Evolutionary conservation across 2,888 invertebrate genomes (phyloP).

Genomic region (Drosophila prostipennis): DNA sequence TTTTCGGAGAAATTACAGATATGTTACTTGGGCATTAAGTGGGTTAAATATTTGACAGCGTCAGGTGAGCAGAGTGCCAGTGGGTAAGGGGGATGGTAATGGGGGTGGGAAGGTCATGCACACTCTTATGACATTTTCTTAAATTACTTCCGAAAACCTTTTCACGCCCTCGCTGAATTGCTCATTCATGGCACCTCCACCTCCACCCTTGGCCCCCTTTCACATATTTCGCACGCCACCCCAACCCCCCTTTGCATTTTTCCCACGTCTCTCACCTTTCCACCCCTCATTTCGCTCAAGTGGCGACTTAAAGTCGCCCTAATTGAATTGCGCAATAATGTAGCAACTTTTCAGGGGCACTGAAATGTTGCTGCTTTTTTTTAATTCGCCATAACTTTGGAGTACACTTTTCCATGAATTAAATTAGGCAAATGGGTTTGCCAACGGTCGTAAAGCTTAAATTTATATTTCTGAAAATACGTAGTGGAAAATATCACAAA

Average conservation of each 20-base stretch:
- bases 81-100: background rate
- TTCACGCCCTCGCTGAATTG: slow-evolving; percentile 38
- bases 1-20: slow-evolving; percentile 3
- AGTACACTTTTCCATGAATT: background rate
- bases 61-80: background rate
- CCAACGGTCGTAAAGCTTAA: background rate
- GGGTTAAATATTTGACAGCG: slow-evolving; percentile 30
- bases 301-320: slow-evolving; percentile 33
- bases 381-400: slow-evolving; percentile 1
- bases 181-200: slow-evolving; percentile 24
- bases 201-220: background rate
- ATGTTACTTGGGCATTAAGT: slow-evolving; percentile 10
- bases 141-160: slow-evolving; percentile 52
- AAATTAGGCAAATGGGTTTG: background rate
- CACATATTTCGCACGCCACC: background rate
- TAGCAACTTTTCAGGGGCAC: slow-evolving; percentile 18
- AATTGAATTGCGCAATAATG: slow-evolving; percentile 37
- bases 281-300: slow-evolving; percentile 44
- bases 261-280: background rate
- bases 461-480: background rate
- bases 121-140: slow-evolving; percentile 51
- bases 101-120: slow-evolving; percentile 39
- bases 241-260: background rate
- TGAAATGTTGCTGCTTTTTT: background rate
- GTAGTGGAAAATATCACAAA: background rate